phyloP scores from a whole-genome alignment of 2,113 vertebrate species.

The Ageneiosus marmoratus region DNA sequence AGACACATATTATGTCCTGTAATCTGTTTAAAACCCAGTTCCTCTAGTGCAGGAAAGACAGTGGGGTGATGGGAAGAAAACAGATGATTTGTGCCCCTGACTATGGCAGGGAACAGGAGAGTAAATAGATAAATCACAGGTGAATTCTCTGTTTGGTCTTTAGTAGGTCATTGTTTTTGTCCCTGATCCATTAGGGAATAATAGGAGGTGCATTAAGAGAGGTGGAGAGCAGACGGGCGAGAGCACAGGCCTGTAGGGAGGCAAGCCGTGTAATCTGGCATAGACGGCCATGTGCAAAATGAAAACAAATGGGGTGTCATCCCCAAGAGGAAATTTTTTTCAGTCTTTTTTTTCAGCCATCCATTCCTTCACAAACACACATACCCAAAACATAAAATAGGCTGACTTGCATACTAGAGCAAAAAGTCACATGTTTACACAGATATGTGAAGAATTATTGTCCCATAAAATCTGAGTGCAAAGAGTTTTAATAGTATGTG shows the following conservation, averaged over 20 bases:
- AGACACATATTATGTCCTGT: background rate
- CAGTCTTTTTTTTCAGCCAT: constrained; percentile 63
- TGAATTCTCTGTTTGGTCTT: constrained; percentile 63
- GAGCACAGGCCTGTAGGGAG: constrained; percentile 48
- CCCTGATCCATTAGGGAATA: constrained; percentile 64
- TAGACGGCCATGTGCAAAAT: constrained; percentile 65
- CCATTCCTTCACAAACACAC: constrained; percentile 49
- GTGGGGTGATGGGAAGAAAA: constrained; percentile 30
- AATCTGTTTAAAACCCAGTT: background rate
- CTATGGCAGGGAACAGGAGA: constrained; percentile 47
- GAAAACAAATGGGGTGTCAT: constrained; percentile 76
- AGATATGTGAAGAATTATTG: background rate
- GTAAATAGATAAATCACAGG: constrained; percentile 67
- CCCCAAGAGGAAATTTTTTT: constrained; percentile 64
- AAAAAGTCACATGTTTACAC: constrained; percentile 6
- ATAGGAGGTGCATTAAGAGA: constrained; percentile 60
- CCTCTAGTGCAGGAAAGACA: constrained; percentile 1
- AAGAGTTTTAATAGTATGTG: background rate
- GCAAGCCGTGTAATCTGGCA: constrained; percentile 57
- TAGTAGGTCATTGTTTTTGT: constrained; percentile 67
- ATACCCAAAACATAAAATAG: constrained; percentile 22
- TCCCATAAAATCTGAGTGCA: background rate
- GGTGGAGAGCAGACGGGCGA: constrained; percentile 48
- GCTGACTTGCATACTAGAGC: constrained; percentile 13
- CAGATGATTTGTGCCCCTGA: constrained; percentile 48